Percentiles rank a stretch among this genome's conserved stretches.
Conservation (phyloP, 2,797 vertebrate genomes). For the Mormyrus proboscirostris region DNA sequence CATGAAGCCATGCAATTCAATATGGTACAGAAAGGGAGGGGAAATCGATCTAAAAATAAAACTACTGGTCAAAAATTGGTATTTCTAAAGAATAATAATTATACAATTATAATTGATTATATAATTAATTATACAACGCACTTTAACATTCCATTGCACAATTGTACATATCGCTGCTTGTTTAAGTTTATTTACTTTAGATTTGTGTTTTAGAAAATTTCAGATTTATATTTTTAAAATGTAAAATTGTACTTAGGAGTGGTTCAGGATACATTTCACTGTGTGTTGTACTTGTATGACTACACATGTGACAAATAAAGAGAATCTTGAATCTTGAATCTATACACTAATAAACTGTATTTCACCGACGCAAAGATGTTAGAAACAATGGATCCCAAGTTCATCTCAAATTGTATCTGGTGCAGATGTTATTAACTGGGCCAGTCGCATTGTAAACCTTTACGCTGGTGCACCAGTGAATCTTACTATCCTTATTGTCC, state of each 20-base stretch:
- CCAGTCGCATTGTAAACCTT: background rate
- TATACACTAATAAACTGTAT: background rate
- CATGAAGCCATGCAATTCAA: background rate
- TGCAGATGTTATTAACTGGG: background rate
- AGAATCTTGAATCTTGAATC: too few species aligned
- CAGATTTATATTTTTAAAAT: too few species aligned
- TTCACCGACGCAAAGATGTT: background rate
- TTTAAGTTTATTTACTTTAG: too few species aligned
- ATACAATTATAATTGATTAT: background rate
- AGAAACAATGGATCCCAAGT: too few species aligned
- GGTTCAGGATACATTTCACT: too few species aligned
- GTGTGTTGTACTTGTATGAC: too few species aligned
- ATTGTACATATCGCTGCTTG: too few species aligned
- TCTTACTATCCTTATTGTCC: background rate
- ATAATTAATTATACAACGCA: too few species aligned
- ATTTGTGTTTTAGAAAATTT: too few species aligned
- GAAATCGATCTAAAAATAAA: background rate
- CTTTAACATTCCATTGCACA: too few species aligned
- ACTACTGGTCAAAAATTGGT: background rate
- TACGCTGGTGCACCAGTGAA: background rate
- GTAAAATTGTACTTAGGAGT: too few species aligned
- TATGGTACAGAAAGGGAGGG: background rate
- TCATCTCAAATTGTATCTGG: background rate
- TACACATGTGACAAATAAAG: too few species aligned
- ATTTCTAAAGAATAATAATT: background rate